Base-by-base conservation (phyloP, 30 jellyfish, hydroid and myxozoan species). In the Cassiopea andromeda region DNA sequence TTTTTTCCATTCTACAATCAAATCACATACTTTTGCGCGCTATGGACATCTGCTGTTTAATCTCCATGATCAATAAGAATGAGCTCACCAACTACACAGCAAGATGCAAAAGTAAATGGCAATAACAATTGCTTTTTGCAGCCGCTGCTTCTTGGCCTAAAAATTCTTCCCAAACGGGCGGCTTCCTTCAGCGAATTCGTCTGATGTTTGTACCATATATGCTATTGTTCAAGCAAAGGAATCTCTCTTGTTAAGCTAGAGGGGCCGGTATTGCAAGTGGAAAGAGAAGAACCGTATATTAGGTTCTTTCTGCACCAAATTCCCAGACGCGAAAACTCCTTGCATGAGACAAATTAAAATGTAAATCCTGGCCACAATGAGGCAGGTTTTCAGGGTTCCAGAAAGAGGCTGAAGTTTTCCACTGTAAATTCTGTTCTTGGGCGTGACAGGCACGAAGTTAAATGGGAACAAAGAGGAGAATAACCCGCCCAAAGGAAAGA, bases 91-190 rank as follows among this genome's bases (percentile, higher is more conserved):
- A 14, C 38, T 27, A 27, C 38, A 27, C 38, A 27, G 38, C 38
- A 66, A 19, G 43, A 70, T 27, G 48, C 79, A 70, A 43, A 70
- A 70, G 79, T 54, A 70, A 70, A 43, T 70, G 79, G 79, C 79
- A 70, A 70, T 7, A 15, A 70, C 18, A 9, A 8, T 2, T n/a
- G 79, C 16, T 54, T 70, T 70, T 70, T 70, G 7, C 79, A 12
- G 79, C 79, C 50, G 79, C 4, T 70, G 73, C 6, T 70, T 7
- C 57, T 54, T 70, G 79, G 79, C 79, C 79, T 70, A 70, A n/a
- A 66, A 54, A 3, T 54, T 14, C 75, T 66, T 66, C 43, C 75
- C 4, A 5, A 6, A 2, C 43, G 14, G 45, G 14, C 45, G 19
- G 75, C 75, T 66, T 19, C 19, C 15, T 15, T 19, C 19, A 19